These are phyloP conservation scores for Maylandia zebra DNA, from an alignment of 2,113 vertebrate genomes.

Conservation along the genomic window DNA sequence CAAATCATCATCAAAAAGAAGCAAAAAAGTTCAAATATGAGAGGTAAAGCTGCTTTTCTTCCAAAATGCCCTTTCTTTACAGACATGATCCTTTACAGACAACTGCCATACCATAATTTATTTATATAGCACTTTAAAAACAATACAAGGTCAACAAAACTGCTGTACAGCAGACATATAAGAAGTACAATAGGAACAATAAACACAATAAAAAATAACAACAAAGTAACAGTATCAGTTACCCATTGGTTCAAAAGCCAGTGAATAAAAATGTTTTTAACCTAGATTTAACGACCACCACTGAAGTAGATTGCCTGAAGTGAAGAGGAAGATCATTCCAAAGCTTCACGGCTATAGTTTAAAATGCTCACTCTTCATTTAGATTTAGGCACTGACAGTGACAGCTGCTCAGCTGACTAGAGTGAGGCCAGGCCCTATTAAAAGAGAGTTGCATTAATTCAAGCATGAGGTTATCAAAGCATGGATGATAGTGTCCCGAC, in stretches of 20 bases:
- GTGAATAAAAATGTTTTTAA: neutral
- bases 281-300: accelerated
- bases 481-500: accelerated
- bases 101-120: neutral
- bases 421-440: accelerated
- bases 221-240: neutral
- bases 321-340: neutral
- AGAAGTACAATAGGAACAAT: accelerated
- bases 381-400: accelerated
- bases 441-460: accelerated
- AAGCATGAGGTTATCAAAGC: accelerated
- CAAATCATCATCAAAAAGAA: neutral
- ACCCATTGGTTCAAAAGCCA: accelerated
- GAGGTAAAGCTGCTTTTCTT: neutral
- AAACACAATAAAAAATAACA: accelerated
- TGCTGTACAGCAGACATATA: neutral
- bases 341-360: accelerated
- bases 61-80: accelerated
- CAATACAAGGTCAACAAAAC: accelerated
- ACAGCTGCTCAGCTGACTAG: accelerated
- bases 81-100: accelerated
- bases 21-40: neutral
- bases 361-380: accelerated
- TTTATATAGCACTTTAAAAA: neutral
- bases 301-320: neutral